phyloP scores from a whole-genome alignment of 2,113 vertebrate species.

The Dermatemys mawii region DNA sequence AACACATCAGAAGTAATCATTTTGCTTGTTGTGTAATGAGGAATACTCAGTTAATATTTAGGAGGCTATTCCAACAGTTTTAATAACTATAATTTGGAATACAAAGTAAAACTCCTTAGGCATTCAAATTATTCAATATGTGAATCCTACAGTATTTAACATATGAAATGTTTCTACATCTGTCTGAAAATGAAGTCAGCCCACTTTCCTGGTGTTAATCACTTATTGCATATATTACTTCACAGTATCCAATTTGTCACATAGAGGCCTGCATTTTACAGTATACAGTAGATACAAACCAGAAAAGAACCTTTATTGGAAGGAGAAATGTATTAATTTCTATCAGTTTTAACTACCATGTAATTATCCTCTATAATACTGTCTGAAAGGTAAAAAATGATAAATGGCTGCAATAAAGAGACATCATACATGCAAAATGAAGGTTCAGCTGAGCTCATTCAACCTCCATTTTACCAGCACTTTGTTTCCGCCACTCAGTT shows the following conservation, averaged over 20 bases:
- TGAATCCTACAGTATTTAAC: conserved; percentile 21
- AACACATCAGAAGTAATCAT: conserved; percentile 4
- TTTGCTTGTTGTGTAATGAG: conserved; percentile 43
- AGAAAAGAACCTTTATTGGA: conserved; percentile 45
- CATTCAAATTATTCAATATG: conserved; percentile 29
- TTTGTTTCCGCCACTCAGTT: background rate
- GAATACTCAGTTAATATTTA: conserved; percentile 51
- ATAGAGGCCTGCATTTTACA: conserved; percentile 16
- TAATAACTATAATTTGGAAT: conserved; percentile 54
- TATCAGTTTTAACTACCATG: conserved; percentile 32
- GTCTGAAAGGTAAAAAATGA: conserved; percentile 58
- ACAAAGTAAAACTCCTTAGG: conserved; percentile 18
- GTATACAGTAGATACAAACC: background rate
- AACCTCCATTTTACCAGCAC: conserved; percentile 4
- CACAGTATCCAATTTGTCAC: conserved; percentile 36
- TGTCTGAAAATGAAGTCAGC: conserved; percentile 33
- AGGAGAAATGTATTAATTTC: conserved; percentile 50
- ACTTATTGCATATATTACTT: conserved; percentile 16
- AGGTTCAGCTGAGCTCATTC: conserved; percentile 21
- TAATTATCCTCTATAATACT: conserved; percentile 57
- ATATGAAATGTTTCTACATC: conserved; percentile 39
- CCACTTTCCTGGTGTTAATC: conserved; percentile 47
- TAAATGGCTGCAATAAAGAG: conserved; percentile 54
- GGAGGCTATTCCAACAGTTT: conserved; percentile 30
- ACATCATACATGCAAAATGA: conserved; percentile 11